Evolutionary conservation across 2,888 invertebrate species (phyloP).

Genomic region (Lasioglossum malachurum): DNA sequence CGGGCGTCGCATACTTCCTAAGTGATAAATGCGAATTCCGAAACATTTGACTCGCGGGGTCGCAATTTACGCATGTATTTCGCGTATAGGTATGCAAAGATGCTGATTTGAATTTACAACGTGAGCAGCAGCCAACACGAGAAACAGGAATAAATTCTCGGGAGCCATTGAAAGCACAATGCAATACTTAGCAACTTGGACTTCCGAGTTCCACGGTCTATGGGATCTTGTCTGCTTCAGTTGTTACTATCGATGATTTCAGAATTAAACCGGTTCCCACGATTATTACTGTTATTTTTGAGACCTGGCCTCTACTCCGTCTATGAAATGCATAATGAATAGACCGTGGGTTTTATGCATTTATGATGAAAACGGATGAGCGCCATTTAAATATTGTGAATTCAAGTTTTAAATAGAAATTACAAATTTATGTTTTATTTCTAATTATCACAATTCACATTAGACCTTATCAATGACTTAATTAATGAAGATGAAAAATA

Average conservation of each 20-base stretch:
- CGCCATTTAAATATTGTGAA: too few species aligned
- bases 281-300: too few species aligned
- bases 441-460: too few species aligned
- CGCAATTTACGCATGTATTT: conserved; percentile 58
- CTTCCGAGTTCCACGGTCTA: conserved; percentile 15
- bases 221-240: background rate
- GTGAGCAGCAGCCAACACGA: background rate
- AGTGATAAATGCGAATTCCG: conserved; percentile 68
- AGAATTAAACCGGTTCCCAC: background rate
- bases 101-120: conserved; percentile 14
- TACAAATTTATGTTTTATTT: too few species aligned
- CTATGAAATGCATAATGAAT: too few species aligned
- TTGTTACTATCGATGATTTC: background rate
- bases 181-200: background rate
- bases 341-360: too few species aligned
- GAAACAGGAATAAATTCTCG: conserved; percentile 18
- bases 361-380: too few species aligned
- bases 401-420: too few species aligned
- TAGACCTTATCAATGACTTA: too few species aligned
- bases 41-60: conserved; percentile 56
- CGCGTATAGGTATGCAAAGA: conserved; percentile 35
- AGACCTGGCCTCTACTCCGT: too few species aligned
- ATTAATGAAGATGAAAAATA: too few species aligned
- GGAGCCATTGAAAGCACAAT: conserved; percentile 8
- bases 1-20: conserved; percentile 51